phyloP scores from a whole-genome alignment of 2,113 vertebrate genomes.

The Pandion haliaetus region DNA sequence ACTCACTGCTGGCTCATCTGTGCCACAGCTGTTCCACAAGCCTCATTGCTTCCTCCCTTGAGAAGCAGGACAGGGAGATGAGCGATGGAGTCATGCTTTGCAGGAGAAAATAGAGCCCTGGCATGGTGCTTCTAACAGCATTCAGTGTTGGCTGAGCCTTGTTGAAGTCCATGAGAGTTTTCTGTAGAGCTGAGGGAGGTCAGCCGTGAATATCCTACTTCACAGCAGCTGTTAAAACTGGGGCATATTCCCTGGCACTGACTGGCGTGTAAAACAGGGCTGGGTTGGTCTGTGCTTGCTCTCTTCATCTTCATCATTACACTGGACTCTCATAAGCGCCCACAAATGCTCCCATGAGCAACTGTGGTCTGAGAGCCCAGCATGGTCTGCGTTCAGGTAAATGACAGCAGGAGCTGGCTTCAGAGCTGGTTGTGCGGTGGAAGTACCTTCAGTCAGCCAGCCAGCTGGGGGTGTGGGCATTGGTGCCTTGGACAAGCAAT shows the following conservation, averaged over 20 bases:
- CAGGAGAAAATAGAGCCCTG: neutral
- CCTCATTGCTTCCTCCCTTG: neutral
- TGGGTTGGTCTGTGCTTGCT: neutral
- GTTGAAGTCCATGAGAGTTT: neutral
- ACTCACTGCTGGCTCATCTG: neutral
- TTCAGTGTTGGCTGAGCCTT: neutral
- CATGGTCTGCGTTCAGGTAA: fast-evolving
- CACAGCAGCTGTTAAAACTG: neutral
- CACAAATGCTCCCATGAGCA: neutral
- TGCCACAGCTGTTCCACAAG: neutral
- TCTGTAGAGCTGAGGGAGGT: neutral
- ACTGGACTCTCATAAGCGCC: neutral
- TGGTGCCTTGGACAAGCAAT: neutral
- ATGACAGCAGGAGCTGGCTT: neutral
- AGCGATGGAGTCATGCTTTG: neutral
- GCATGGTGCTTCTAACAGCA: neutral
- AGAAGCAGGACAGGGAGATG: neutral
- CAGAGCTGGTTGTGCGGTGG: neutral
- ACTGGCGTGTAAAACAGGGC: too few species aligned
- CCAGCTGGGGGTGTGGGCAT: too few species aligned
- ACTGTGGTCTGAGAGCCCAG: neutral
- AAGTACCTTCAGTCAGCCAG: neutral
- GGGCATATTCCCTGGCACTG: neutral
- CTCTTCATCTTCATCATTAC: neutral
- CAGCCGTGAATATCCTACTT: neutral